phyloP scores from a whole-genome alignment of 2,797 vertebrate species.

The Pseudopleuronectes americanus region DNA sequence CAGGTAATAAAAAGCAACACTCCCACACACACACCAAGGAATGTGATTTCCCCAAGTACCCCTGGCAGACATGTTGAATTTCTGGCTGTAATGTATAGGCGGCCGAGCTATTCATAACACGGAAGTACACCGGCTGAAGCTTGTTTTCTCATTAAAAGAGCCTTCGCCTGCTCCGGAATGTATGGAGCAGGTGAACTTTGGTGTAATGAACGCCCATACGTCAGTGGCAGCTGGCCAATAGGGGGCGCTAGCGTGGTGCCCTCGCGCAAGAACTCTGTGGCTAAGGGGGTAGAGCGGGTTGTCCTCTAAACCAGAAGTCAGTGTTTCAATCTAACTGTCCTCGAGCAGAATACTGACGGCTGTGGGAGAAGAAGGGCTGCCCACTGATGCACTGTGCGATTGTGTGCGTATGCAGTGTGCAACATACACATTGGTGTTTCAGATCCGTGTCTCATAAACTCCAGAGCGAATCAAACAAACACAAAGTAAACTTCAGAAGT shows the following conservation, averaged over 20 bases:
- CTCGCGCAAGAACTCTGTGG: neutral
- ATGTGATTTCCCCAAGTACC: conserved; percentile 87
- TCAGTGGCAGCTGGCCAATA: conserved; percentile 18
- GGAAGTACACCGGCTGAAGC: conserved; percentile 57
- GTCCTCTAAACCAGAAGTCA: too few relatives aligned
- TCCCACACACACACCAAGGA: conserved; percentile 84
- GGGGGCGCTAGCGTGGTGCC: neutral
- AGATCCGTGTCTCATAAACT: too few relatives aligned
- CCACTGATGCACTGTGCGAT: too few relatives aligned
- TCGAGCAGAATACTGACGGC: too few relatives aligned
- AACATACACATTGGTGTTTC: too few relatives aligned
- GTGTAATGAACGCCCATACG: conserved; percentile 36
- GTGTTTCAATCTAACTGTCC: too few relatives aligned
- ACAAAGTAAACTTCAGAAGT: too few relatives aligned
- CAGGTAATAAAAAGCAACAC: conserved; percentile 87
- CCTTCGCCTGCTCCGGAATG: conserved; percentile 57
- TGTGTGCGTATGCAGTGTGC: too few relatives aligned
- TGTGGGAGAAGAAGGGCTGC: too few relatives aligned
- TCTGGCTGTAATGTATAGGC: conserved; percentile 78
- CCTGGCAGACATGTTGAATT: conserved; percentile 83
- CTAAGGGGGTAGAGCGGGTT: too few relatives aligned
- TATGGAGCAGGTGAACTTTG: conserved; percentile 40
- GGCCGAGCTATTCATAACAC: conserved; percentile 78
- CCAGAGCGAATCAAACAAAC: too few relatives aligned
- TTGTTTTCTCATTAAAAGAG: conserved; percentile 77